phyloP scores from a whole-genome alignment of 2,797 vertebrate genomes.

The Sebastes cheni region DNA sequence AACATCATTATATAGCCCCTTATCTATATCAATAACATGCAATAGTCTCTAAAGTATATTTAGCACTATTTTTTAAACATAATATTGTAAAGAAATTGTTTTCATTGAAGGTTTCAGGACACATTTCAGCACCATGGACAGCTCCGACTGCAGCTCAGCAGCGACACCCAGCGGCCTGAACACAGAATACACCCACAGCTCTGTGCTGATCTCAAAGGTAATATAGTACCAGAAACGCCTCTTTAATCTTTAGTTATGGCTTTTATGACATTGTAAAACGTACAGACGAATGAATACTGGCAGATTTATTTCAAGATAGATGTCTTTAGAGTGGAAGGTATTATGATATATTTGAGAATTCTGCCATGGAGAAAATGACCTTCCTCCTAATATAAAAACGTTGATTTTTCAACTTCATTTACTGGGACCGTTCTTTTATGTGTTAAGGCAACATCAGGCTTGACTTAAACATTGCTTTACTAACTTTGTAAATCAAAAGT shows the following conservation, averaged over 20 bases:
- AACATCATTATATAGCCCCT: neutral
- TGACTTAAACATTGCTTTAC: no score
- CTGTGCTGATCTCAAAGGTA: neutral
- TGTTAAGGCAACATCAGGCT: no score
- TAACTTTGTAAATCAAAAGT: no score
- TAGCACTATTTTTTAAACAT: neutral
- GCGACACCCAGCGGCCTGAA: slow-evolving; percentile 42
- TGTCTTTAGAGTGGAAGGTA: neutral
- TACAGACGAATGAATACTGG: neutral
- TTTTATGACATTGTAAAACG: neutral
- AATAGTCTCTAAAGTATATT: neutral
- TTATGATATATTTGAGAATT: neutral
- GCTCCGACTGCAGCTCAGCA: slow-evolving; percentile 36
- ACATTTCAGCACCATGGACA: slow-evolving; percentile 56
- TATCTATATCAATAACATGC: neutral
- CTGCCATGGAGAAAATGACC: neutral
- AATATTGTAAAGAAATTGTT: neutral
- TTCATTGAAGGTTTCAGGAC: no score
- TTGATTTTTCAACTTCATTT: neutral
- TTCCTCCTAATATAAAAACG: neutral
- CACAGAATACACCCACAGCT: neutral
- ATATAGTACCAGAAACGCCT: neutral
- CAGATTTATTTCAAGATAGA: neutral
- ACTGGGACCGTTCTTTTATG: no score
- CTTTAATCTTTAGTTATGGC: neutral